Evolutionary conservation across 2,113 vertebrate species (phyloP), one percentile per base, ranked within the genome.

Genomic region (Copsychus sechellarum): DNA sequence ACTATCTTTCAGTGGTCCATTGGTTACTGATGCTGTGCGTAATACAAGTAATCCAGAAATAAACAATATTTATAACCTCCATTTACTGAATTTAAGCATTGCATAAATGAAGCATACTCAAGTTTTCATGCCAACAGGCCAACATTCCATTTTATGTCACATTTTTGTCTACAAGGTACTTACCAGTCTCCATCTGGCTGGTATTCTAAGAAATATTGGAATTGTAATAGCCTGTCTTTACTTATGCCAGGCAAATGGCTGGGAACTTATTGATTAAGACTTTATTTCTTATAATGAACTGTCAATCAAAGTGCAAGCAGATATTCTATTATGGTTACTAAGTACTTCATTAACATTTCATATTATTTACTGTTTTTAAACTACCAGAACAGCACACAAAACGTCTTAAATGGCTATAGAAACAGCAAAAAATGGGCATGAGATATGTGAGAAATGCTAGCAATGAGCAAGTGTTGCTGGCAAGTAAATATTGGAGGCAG

Each of bases 81-180:
- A 57, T 61, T 92, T 88, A 40, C 42, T 77, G 42, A 88, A 48
- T 86, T 88, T 86, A 71, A 50, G 28, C 20, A 61, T 21, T 61
- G 12, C 12, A 61, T 47, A 57, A 67, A 71, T 28, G 36, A 11
- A 87, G 11, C 8, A 53, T 4, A 14, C 14, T 70, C 9, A 57
- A 42, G 21, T 65, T 90, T 73, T 92, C 79, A 76, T 40, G 61
- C 43, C 40, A 85, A 71, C 5, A 86, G 31, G 11, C 25, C 74
- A 80, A 67, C 25, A 45, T 50, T 88, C 31, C 36, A 64, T 53
- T 88, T 45, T 25, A 71, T 53, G 50, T 54, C 62, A 45, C 31
- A n/a, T 71, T 95, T 91, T 80, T 85, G 25, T 93, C 82, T 81
- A 92, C 64, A 87, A 92, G 72, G 74, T 88, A 78, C 28, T 84